Conservation (phyloP, 2,113 vertebrate species). For the Balaeniceps rex region DNA sequence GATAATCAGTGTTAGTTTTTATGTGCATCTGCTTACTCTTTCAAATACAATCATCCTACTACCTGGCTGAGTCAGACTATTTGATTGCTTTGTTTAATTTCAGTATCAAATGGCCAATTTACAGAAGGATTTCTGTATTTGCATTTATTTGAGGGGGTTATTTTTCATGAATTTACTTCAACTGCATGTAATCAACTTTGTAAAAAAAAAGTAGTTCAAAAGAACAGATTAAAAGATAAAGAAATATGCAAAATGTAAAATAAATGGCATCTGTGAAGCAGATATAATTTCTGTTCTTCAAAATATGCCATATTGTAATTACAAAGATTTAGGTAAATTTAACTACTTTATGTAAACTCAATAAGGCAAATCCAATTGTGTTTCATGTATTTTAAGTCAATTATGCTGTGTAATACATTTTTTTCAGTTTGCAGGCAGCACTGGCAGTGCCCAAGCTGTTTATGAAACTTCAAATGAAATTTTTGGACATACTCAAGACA, state of each 20-base stretch:
- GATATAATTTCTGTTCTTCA: constrained; percentile 33
- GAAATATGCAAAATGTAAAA: background rate
- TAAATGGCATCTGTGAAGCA: background rate
- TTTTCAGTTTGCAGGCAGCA: background rate
- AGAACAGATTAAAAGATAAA: background rate
- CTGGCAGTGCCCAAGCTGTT: background rate
- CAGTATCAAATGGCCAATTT: background rate
- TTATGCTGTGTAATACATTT: background rate
- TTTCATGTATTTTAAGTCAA: constrained; percentile 44
- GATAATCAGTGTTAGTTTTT: background rate
- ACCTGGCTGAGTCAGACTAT: background rate
- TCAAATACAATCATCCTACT: background rate
- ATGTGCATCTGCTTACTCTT: background rate
- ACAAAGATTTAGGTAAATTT: constrained; percentile 34
- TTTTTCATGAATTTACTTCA: constrained; percentile 6
- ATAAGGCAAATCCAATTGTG: constrained; percentile 37
- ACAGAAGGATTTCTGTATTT: background rate
- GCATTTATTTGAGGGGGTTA: background rate
- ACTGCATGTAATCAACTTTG: background rate
- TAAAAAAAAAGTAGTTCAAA: background rate
- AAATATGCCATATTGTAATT: constrained; percentile 32
- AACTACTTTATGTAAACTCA: constrained; percentile 42
- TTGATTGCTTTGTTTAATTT: background rate
- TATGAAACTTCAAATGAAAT: constrained; percentile 15
- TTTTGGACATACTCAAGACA: background rate